These are phyloP conservation scores for Clusia tigrina DNA, from an alignment of 2,888 invertebrate species.

Conservation along the genomic window DNA sequence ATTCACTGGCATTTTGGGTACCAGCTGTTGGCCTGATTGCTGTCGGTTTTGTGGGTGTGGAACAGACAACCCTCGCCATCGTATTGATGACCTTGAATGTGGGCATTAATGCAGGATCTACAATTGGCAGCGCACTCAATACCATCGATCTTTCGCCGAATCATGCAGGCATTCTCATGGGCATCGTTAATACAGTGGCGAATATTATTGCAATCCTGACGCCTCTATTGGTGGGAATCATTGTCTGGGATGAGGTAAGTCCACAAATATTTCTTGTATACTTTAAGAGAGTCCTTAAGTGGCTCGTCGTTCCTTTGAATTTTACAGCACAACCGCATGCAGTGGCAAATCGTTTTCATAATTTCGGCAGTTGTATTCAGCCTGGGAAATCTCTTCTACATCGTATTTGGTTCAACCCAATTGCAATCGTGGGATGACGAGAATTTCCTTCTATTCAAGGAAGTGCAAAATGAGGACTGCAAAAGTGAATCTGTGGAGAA, in stretches of 20 bases:
- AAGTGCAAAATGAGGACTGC: conserved; percentile 21
- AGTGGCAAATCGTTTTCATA: conserved; percentile 69
- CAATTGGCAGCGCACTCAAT: conserved; percentile 71
- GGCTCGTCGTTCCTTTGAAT: conserved; percentile 11
- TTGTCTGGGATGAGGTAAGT: conserved; percentile 69
- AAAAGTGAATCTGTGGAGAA: neutral
- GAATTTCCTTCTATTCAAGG: conserved; percentile 41
- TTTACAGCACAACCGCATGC: conserved; percentile 54
- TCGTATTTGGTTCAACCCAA: conserved; percentile 67
- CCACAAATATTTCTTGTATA: too few species aligned
- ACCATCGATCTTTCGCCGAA: conserved; percentile 76
- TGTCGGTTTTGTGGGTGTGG: conserved; percentile 65
- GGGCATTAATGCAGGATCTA: conserved; percentile 68
- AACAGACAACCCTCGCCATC: conserved; percentile 58
- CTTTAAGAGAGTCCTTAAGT: too few species aligned
- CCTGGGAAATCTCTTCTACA: conserved; percentile 67
- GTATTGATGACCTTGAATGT: conserved; percentile 69
- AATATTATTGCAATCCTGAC: conserved; percentile 72
- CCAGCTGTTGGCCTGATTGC: conserved; percentile 68
- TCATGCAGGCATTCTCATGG: conserved; percentile 75
- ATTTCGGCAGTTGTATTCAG: conserved; percentile 67
- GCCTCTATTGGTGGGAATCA: conserved; percentile 68
- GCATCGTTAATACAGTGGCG: conserved; percentile 72
- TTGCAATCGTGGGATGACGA: conserved; percentile 69
- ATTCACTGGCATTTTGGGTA: conserved; percentile 61